Conservation (phyloP, 2,888 invertebrate genomes). For the Gisinianus flammeolus region DNA sequence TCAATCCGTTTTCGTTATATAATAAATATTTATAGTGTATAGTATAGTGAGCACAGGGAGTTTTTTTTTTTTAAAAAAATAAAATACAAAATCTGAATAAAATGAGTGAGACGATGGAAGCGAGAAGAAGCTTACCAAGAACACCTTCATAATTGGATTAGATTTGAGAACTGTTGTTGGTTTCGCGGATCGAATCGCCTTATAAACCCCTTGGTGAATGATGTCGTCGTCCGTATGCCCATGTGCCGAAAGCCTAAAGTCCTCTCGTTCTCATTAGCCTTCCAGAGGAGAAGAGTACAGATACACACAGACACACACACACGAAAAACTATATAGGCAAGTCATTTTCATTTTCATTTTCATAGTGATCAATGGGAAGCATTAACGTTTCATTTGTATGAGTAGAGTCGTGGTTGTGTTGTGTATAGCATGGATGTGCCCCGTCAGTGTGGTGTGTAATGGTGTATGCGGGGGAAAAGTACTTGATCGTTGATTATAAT, state of each 20-base stretch:
- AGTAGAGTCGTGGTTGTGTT: too few species aligned
- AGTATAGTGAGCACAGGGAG: too few species aligned
- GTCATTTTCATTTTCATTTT: too few species aligned
- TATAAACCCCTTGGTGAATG: conserved; percentile 50
- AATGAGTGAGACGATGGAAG: not conserved
- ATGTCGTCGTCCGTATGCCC: not conserved
- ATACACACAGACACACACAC: not conserved
- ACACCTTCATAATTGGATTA: conserved; percentile 40
- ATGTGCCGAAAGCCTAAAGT: conserved; percentile 26
- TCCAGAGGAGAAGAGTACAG: conserved; percentile 26
- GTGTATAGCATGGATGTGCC: too few species aligned
- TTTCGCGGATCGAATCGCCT: conserved; percentile 49
- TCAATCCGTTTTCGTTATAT: too few species aligned
- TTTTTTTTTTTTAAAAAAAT: not conserved
- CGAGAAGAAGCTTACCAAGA: conserved; percentile 39
- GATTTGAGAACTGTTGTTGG: conserved; percentile 24
- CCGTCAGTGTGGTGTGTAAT: too few species aligned
- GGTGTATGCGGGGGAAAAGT: conserved; percentile 11
- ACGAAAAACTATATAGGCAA: conserved; percentile 13
- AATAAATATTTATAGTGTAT: too few species aligned
- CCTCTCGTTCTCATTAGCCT: conserved; percentile 43
- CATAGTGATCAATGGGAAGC: conserved; percentile 27
- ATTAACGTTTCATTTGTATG: not conserved
- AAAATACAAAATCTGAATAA: not conserved
- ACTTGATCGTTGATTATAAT: conserved; percentile 9